Conservation (phyloP, 2,888 invertebrate species). For the Lissocephala sabroskyi region DNA sequence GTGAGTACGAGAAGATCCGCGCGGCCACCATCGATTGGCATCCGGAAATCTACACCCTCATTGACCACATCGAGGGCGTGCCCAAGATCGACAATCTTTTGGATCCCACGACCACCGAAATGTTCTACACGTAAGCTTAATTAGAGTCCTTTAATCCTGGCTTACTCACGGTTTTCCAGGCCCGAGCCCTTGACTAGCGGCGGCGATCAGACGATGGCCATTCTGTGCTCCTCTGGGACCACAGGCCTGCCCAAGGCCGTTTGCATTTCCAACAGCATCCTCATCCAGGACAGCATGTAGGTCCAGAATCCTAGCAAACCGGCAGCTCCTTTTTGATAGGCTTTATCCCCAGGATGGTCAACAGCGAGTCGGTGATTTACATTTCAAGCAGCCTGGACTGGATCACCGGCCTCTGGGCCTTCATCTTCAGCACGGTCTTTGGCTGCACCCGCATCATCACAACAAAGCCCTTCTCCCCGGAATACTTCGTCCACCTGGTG, state of each 20-base stretch:
- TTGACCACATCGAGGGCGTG: conserved; percentile 32
- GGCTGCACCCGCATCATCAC: conserved; percentile 50
- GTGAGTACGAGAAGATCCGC: conserved; percentile 32
- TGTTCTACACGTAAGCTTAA: conserved; percentile 33
- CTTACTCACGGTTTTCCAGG: conserved; percentile 15
- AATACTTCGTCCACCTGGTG: conserved; percentile 46
- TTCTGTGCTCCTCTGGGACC: conserved; percentile 62
- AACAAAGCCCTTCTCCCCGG: conserved; percentile 39
- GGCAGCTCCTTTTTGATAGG: no score
- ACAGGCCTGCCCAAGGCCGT: conserved; percentile 62
- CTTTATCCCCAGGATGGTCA: conserved; percentile 25
- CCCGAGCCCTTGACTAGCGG: conserved; percentile 37
- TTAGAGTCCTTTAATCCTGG: background rate
- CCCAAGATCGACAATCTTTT: conserved; percentile 38
- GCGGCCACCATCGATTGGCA: conserved; percentile 35
- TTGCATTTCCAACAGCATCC: conserved; percentile 42
- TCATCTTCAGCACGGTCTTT: conserved; percentile 31
- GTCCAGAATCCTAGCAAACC: background rate
- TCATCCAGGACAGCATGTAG: conserved; percentile 30
- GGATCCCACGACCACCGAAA: conserved; percentile 38
- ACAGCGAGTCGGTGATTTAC: conserved; percentile 30
- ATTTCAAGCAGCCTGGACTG: conserved; percentile 50
- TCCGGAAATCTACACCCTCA: conserved; percentile 42
- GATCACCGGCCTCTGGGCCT: conserved; percentile 42
- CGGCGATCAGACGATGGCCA: conserved; percentile 44